Percentiles rank a stretch among this genome's conserved stretches.
These are phyloP conservation scores for Sebastes miniatus DNA, from an alignment of 2,797 vertebrate genomes.

Conservation along the genomic window DNA sequence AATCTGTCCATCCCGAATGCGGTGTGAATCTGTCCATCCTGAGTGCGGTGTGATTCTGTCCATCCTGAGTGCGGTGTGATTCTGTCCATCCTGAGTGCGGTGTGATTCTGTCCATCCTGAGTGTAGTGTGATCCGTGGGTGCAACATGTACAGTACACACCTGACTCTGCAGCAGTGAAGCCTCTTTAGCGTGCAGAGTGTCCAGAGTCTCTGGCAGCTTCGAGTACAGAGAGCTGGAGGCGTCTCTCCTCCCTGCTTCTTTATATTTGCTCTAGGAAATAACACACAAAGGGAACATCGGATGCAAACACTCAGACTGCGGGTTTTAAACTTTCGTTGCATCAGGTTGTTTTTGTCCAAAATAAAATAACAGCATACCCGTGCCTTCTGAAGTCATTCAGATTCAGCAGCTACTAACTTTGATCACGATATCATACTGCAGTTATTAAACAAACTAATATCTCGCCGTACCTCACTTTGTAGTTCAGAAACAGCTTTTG, in stretches of 20 bases:
- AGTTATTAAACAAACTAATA: background rate
- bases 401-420: too few species aligned
- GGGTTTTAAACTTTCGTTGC: too few species aligned
- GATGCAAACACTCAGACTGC: background rate
- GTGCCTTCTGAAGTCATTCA: background rate
- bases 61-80: too few species aligned
- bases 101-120: too few species aligned
- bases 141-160: constrained; percentile 58
- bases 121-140: too few species aligned
- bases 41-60: too few species aligned
- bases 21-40: too few species aligned
- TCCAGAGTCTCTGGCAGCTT: constrained; percentile 89
- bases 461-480: constrained; percentile 87
- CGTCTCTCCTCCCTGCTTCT: constrained; percentile 79
- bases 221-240: constrained; percentile 84
- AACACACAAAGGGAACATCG: background rate
- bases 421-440: background rate
- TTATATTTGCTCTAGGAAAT: constrained; percentile 86
- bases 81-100: too few species aligned
- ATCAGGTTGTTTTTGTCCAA: background rate
- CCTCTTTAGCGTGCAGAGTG: constrained; percentile 86
- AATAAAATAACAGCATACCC: background rate
- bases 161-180: constrained; percentile 88
- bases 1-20: too few species aligned
- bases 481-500: constrained; percentile 83